These are phyloP conservation scores for Eubasilissa regina DNA, from an alignment of 1,140 invertebrate species.

Conservation along the genomic window DNA sequence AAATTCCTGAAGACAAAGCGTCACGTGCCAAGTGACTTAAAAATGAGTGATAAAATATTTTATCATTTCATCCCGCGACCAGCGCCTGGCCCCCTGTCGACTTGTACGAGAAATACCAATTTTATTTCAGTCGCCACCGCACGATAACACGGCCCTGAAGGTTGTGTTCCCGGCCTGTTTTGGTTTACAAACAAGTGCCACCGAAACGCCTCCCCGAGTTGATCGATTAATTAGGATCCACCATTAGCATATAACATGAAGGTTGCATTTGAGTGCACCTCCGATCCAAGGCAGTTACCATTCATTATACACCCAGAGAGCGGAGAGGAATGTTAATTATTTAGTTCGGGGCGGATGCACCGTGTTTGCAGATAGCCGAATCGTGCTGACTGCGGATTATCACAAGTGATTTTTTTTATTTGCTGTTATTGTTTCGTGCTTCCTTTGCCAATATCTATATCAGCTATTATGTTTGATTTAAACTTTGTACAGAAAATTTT, in stretches of 20 bases:
- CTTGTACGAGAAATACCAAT: not conserved
- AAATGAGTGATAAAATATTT: no score
- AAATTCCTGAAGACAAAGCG: no score
- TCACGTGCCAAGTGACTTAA: no score
- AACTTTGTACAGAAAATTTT: no score
- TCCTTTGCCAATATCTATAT: no score
- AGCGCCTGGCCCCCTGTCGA: not conserved
- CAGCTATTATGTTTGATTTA: no score
- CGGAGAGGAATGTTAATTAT: constrained; percentile 38
- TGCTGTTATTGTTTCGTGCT: no score
- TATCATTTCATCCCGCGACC: not conserved
- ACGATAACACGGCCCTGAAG: not conserved
- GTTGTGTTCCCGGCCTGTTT: constrained; percentile 3
- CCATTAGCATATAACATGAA: constrained; percentile 58
- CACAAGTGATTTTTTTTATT: not conserved
- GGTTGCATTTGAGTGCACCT: constrained; percentile 49
- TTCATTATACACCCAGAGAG: constrained; percentile 26
- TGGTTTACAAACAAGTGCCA: constrained; percentile 10
- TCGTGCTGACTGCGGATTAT: constrained; percentile 1
- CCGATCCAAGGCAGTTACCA: constrained; percentile 1
- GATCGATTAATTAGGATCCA: constrained; percentile 52
- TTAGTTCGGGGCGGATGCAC: constrained; percentile 15
- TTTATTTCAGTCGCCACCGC: not conserved
- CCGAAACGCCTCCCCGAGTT: constrained; percentile 34
- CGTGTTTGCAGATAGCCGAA: constrained; percentile 14